Percentiles rank a stretch among this genome's conserved stretches.
Conservation (phyloP, 2,113 vertebrate genomes). For the Misgurnus mizolepis region DNA sequence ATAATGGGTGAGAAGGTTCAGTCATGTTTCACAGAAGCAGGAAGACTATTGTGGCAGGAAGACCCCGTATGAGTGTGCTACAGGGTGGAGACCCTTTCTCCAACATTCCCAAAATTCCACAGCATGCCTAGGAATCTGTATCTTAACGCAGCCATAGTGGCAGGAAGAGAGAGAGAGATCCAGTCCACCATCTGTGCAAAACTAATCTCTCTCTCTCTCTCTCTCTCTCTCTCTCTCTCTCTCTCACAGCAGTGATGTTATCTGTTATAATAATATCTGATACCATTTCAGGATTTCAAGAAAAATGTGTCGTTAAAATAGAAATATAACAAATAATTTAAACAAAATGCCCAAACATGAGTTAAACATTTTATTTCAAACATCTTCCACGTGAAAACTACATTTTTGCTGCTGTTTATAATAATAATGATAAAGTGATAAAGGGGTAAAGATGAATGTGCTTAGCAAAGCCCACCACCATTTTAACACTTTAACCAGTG, state of each 20-base stretch:
- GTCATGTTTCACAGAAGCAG: not conserved
- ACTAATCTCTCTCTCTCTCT: slow-evolving; percentile 16
- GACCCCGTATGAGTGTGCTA: not conserved
- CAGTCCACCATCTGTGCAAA: slow-evolving; percentile 19
- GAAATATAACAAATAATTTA: too few species aligned
- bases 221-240: too few species aligned
- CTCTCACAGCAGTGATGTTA: not conserved
- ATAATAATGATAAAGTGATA: too few species aligned
- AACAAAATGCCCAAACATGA: too few species aligned
- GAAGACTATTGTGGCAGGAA: not conserved
- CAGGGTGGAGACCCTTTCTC: slow-evolving; percentile 44
- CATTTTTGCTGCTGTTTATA: too few species aligned
- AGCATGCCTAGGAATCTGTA: slow-evolving; percentile 34
- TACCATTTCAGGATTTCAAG: slow-evolving; percentile 10
- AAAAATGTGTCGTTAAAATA: slow-evolving; percentile 31
- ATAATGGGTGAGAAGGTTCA: not conserved
- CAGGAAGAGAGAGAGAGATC: not conserved
- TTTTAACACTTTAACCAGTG: too few species aligned
- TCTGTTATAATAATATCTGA: not conserved
- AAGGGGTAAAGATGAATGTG: too few species aligned
- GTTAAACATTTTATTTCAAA: too few species aligned
- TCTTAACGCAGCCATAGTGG: slow-evolving; percentile 9
- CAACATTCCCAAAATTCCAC: slow-evolving; percentile 51
- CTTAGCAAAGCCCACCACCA: too few species aligned
- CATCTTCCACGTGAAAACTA: too few species aligned